Base-by-base conservation (phyloP, 2,113 vertebrate species). In the Mionectes macconnelli region DNA sequence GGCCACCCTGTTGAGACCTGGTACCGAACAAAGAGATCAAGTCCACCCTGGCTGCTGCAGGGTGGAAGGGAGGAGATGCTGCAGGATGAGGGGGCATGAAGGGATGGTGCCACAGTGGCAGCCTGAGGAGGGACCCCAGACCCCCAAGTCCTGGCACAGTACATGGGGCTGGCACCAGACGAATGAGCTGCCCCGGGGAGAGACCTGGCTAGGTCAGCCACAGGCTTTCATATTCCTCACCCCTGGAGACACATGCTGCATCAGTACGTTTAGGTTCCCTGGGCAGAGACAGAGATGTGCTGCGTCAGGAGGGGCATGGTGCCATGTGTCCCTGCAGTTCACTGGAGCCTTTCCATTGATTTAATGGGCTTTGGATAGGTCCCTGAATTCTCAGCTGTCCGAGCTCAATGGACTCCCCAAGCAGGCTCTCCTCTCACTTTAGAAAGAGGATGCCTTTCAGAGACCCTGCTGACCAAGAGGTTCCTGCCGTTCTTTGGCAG, bases 311-410 rank as follows among this genome's bases (percentile, higher is more conserved):
- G 62, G 44, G 87, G 85, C 90, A 90, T 2, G 0, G 40, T 95
- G 90, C 93, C 90, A 93, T 4, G 47, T 33, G 80, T 74, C 89
- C 91, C 84, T 50, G 62, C 64, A 57, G 75, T 62, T 90, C 13
- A 1, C 82, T 96, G 93, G 95, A 96, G 45, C 70, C 39, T 78
- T 93, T 96, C 94, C 90, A 93, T 81, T 81, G 28, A 56, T 64
- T 93, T 94, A 96, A 95, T 84, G 83, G 90, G n/a, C 79, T 78
- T 95, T 97, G 96, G 93, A 96, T 72, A 11, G 30, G 80, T 80
- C 79, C 83, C 73, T 75, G 92, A 92, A 96, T 96, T 96, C 93
- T 72, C 93, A 97, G 94, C 93, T 97, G 94, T 94, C 90, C 76
- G 3, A 2, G 60, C 60, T 95, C 82, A 94, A 84, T 0, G 12